Evolutionary conservation across 2,113 vertebrate species (phyloP).

Genomic region (Myiopsitta monachus): DNA sequence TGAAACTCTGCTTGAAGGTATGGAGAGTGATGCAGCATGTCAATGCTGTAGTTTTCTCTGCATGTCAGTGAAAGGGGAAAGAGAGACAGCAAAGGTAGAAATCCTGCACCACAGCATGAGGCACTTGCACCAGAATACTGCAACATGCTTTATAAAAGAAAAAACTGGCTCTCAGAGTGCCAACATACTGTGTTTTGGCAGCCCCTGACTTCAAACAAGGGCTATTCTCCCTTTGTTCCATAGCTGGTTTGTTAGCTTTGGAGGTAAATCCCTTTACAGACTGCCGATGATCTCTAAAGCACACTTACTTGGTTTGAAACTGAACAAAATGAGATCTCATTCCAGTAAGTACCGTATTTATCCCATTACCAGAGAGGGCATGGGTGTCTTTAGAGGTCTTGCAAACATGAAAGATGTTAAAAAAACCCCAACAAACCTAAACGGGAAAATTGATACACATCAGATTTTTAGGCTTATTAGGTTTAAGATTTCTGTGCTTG

Average conservation of each 20-base stretch:
- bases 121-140: background rate
- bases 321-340: conserved; percentile 16
- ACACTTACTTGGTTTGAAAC: background rate
- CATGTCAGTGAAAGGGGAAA: background rate
- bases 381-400: background rate
- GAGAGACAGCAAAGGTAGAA: background rate
- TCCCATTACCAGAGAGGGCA: conserved; percentile 7
- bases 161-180: background rate
- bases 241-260: background rate
- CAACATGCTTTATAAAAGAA: background rate
- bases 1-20: background rate
- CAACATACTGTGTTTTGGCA: background rate
- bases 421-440: background rate
- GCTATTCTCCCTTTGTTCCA: background rate
- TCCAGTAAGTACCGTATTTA: background rate
- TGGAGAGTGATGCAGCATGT: background rate
- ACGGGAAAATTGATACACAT: background rate
- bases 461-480: background rate
- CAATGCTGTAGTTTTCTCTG: background rate
- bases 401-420: background rate
- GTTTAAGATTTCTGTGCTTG: background rate
- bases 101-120: background rate
- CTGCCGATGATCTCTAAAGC: background rate
- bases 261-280: conserved; percentile 15
- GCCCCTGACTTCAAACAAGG: background rate